Conservation (phyloP, 2,888 invertebrate genomes). For the Drosophila subsilvestris region DNA sequence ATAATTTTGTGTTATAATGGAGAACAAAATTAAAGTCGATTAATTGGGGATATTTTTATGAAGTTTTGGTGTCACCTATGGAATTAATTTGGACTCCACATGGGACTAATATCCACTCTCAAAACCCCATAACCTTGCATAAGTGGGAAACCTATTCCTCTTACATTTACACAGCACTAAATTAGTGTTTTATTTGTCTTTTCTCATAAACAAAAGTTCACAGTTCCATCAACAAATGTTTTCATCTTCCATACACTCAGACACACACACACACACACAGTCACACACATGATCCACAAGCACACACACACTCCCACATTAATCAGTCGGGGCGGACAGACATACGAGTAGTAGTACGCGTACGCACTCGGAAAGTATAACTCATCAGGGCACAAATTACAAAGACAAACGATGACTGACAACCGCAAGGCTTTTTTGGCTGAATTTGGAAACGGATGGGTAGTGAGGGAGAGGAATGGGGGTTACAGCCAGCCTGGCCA, state of each 20-base stretch:
- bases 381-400: conserved; percentile 78
- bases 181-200: conserved; percentile 2
- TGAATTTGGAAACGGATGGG: neutral
- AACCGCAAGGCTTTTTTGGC: conserved; percentile 52
- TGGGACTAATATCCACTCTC: no score
- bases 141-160: conserved; percentile 1
- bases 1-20: no score
- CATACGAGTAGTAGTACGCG: conserved; percentile 4
- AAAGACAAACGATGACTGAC: conserved; percentile 79
- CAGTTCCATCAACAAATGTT: conserved; percentile 32
- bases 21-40: no score
- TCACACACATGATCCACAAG: conserved; percentile 61
- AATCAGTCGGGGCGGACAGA: conserved; percentile 59
- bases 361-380: conserved; percentile 68
- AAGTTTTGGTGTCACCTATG: no score
- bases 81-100: no score
- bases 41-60: no score
- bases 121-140: neutral
- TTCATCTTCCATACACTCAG: conserved; percentile 6
- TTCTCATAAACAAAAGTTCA: conserved; percentile 10
- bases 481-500: conserved; percentile 20
- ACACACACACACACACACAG: conserved; percentile 6
- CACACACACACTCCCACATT: conserved; percentile 51
- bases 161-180: neutral
- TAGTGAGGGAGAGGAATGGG: conserved; percentile 2